Evolutionary conservation across 1,140 invertebrate genomes (phyloP), one percentile per base, ranked within the genome.

Genomic region (Hylaeus volcanicus): DNA sequence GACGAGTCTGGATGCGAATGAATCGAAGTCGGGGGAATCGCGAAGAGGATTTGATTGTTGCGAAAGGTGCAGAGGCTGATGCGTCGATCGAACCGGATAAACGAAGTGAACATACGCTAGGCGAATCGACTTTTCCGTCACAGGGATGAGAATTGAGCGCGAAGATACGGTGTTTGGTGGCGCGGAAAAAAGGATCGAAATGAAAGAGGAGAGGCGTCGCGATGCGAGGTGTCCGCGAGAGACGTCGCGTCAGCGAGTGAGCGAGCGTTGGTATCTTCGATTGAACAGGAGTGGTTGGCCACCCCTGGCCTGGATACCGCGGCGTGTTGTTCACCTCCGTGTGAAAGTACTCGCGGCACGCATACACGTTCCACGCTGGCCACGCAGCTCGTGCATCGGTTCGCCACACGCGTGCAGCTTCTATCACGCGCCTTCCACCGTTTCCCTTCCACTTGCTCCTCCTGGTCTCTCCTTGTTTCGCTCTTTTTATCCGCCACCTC

Each of bases 221-320:
- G 48, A 53, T 26, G 61, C 58, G 73, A 74, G 78, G 9, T 12
- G 26, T 65, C 15, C 77, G 51, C n/a, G 41, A 81, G 65, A 76
- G 79, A 48, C 64, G 78, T 74, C 48, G 71, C 65, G 78, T 65
- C 55, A 60, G 71, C 63, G 43, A 70, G 64, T 6, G 73, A 61
- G 69, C 78, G 55, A 75, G 72, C 45, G 66, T 78, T 43, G 63
- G 56, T 76, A 60, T 79, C 75, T 79, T 79, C 51, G 70, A 39
- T 58, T 15, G 39, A 55, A 69, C 53, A 70, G 78, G 66, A 82
- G 84, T 86, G 85, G 85, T 86, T 92, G 89, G 88, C 89, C 88
- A 91, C 89, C 91, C 89, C 91, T 91, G 90, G 90, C 90, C 91
- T 90, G 86, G 91, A 92, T 92, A 91, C 89, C 90, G 88, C 75